These are phyloP conservation scores for Eulithis prunata DNA, from an alignment of 2,888 invertebrate genomes.

Conservation along the genomic window DNA sequence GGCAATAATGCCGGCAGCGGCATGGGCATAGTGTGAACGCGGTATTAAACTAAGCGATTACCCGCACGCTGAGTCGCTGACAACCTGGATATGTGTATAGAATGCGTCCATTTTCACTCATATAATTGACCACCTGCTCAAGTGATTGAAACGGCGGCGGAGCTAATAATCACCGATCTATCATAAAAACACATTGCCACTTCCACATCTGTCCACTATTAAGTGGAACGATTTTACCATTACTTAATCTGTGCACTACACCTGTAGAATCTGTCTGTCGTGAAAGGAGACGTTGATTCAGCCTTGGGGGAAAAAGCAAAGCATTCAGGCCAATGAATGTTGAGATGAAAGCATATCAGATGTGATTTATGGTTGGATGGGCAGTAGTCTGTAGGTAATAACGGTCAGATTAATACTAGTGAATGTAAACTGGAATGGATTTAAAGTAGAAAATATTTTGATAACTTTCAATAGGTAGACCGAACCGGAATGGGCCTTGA, in stretches of 20 bases:
- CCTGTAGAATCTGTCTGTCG: constrained; percentile 43
- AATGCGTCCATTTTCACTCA: constrained; percentile 5
- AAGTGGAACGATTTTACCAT: constrained; percentile 48
- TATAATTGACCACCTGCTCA: constrained; percentile 3
- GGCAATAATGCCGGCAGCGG: no score
- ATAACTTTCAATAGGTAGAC: no score
- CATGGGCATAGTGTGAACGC: no score
- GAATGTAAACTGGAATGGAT: no score
- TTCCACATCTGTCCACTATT: constrained; percentile 37
- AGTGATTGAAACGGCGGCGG: neutral
- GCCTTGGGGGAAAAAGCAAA: constrained; percentile 60
- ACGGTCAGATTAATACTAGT: constrained; percentile 30
- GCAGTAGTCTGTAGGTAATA: constrained; percentile 10
- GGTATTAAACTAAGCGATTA: no score
- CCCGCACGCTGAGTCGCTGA: no score
- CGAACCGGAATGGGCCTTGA: no score
- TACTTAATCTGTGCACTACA: constrained; percentile 32
- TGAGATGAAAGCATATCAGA: constrained; percentile 55
- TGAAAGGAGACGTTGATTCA: constrained; percentile 57
- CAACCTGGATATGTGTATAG: neutral
- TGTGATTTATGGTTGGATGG: constrained; percentile 44
- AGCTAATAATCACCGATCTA: neutral
- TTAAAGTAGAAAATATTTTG: no score
- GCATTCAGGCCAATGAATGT: constrained; percentile 63
- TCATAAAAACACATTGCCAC: constrained; percentile 20